Evolutionary conservation across 2,797 vertebrate species (phyloP).

Genomic region (Thamnophis elegans): DNA sequence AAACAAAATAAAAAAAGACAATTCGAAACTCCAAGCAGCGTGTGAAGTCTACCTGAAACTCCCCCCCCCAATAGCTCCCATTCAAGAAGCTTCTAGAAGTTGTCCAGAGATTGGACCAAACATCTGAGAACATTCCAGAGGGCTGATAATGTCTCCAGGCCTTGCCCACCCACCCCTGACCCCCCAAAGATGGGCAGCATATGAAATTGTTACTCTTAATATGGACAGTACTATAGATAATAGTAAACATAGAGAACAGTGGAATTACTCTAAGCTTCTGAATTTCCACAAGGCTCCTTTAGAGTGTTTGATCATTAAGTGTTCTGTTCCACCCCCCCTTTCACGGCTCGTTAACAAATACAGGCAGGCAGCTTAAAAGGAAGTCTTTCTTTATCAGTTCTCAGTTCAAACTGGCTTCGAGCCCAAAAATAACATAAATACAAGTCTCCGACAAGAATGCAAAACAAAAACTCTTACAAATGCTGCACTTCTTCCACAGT

Average conservation of each 20-base stretch:
- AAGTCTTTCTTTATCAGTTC: too few species aligned
- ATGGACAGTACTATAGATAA: slow-evolving; percentile 16
- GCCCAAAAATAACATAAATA: too few species aligned
- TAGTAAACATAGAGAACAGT: background rate
- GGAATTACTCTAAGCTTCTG: background rate
- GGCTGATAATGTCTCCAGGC: background rate
- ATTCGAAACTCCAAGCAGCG: background rate
- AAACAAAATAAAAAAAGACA: background rate
- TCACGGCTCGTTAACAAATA: too few species aligned
- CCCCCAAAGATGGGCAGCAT: background rate
- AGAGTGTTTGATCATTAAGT: background rate
- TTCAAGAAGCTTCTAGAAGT: background rate
- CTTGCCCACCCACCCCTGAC: background rate
- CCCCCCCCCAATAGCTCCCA: background rate
- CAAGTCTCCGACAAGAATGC: too few species aligned
- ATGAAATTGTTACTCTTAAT: slow-evolving; percentile 25
- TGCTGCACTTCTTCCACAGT: too few species aligned
- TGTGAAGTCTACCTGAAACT: background rate
- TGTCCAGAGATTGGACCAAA: background rate
- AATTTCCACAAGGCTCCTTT: background rate
- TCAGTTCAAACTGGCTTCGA: too few species aligned
- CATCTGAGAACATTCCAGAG: background rate
- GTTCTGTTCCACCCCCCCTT: too few species aligned
- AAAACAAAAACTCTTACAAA: too few species aligned
- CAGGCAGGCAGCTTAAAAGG: too few species aligned